These are phyloP conservation scores for Himalopsyche tibetana DNA, from an alignment of 2,888 invertebrate genomes.

Conservation along the genomic window DNA sequence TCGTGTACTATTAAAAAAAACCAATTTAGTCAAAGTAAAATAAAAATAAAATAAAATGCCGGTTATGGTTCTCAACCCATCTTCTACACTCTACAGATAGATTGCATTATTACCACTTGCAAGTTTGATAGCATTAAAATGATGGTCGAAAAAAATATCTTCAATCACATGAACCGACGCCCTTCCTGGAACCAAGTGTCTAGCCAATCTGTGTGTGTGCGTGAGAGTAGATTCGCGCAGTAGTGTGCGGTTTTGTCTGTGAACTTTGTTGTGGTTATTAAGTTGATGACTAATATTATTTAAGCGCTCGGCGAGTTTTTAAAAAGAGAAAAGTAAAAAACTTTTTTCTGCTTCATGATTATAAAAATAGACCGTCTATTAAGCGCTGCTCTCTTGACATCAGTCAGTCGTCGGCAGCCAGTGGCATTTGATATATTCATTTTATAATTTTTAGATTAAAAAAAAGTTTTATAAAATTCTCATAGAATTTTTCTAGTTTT, in stretches of 20 bases:
- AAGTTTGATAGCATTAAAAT: background rate
- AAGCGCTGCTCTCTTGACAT: background rate
- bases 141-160: background rate
- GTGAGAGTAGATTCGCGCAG: background rate
- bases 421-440: background rate
- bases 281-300: constrained; percentile 8
- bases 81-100: background rate
- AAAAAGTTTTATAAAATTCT: no score
- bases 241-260: background rate
- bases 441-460: no score
- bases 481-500: no score
- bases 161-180: background rate
- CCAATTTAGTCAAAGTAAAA: no score
- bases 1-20: no score
- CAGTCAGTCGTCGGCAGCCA: background rate
- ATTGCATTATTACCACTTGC: background rate
- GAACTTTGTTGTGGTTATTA: constrained; percentile 30
- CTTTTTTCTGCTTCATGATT: constrained; percentile 16
- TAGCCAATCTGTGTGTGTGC: no score
- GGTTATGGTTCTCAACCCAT: no score
- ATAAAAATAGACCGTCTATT: constrained; percentile 13
- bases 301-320: background rate
- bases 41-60: no score
- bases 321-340: background rate
- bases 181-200: background rate